phyloP scores from a whole-genome alignment of 2,888 invertebrate genomes.

The Pecten maximus region DNA sequence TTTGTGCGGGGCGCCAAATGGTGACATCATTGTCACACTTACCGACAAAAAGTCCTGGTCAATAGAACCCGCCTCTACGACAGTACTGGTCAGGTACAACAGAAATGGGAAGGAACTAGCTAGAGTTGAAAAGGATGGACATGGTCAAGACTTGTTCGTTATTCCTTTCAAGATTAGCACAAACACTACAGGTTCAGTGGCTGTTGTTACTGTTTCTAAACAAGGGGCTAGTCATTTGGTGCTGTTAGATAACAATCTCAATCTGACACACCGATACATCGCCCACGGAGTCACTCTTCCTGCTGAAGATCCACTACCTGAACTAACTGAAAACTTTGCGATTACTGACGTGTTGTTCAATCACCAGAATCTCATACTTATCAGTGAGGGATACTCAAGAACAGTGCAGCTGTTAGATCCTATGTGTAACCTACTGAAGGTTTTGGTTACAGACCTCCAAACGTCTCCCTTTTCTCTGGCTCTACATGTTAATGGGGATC shows the following conservation, averaged over 20 bases:
- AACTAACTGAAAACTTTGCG: neutral
- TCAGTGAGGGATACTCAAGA: neutral
- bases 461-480: neutral
- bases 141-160: neutral
- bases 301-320: neutral
- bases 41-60: neutral
- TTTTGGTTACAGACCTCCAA: neutral
- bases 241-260: neutral
- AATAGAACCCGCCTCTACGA: neutral
- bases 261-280: neutral
- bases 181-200: neutral
- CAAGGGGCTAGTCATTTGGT: neutral
- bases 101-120: neutral
- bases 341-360: neutral
- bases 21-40: neutral
- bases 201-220: neutral
- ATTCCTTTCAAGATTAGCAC: neutral
- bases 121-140: neutral
- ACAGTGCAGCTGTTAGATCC: neutral
- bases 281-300: neutral
- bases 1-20: neutral
- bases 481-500: neutral
- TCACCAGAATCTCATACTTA: neutral
- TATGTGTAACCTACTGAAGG: neutral
- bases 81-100: neutral